These are phyloP conservation scores for Ancistrus triradiatus DNA, from an alignment of 2,113 vertebrate genomes.

Conservation along the genomic window DNA sequence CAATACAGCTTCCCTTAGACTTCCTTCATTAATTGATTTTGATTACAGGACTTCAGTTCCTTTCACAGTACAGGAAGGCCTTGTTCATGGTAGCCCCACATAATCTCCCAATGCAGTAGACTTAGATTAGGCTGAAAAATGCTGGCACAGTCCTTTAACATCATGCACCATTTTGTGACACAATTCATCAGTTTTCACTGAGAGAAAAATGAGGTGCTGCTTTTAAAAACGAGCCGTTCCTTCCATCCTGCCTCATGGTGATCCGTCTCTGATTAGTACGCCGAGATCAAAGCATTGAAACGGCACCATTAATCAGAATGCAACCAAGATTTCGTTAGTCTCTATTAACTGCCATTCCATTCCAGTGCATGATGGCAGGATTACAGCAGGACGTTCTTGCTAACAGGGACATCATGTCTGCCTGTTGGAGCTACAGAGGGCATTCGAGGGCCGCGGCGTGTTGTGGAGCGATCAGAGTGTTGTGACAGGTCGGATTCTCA, in stretches of 20 bases:
- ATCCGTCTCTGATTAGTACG: constrained; percentile 25
- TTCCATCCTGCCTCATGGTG: constrained; percentile 7
- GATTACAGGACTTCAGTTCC: too few species aligned
- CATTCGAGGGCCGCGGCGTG: constrained; percentile 1
- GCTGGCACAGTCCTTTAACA: neutral
- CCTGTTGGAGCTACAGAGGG: neutral
- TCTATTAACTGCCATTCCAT: constrained; percentile 25
- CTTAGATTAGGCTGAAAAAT: neutral
- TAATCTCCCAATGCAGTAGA: neutral
- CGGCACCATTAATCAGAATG: constrained; percentile 21
- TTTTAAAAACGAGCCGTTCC: constrained; percentile 22
- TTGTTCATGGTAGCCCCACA: neutral
- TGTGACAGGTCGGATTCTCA: constrained; percentile 45
- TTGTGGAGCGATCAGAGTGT: constrained; percentile 32
- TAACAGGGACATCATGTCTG: neutral
- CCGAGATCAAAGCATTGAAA: constrained; percentile 10
- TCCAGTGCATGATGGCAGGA: neutral
- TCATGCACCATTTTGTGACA: neutral
- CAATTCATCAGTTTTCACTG: neutral
- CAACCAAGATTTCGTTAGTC: constrained; percentile 13
- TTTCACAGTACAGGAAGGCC: too few species aligned
- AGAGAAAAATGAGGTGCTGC: constrained; percentile 2
- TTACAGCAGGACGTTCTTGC: constrained; percentile 1
- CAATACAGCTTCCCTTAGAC: too few species aligned
- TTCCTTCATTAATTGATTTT: too few species aligned